phyloP scores from a whole-genome alignment of 2,797 vertebrate genomes.

The Eulemur mongoz region DNA sequence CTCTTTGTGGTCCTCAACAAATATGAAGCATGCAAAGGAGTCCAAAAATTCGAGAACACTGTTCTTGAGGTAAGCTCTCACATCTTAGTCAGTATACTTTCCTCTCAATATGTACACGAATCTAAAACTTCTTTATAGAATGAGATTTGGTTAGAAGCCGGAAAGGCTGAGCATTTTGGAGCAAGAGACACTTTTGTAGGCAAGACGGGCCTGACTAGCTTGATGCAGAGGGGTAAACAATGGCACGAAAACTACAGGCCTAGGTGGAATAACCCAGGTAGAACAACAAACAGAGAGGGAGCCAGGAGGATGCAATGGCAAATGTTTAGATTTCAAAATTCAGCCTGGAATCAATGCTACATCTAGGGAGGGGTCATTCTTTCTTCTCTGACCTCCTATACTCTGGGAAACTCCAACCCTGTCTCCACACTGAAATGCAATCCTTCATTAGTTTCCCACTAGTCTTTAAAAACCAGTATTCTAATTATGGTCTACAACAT shows the following conservation, averaged over 20 bases:
- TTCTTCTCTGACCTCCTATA: not conserved
- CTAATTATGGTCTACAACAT: not conserved
- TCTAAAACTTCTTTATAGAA: not conserved
- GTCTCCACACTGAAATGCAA: not conserved
- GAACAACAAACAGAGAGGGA: not conserved
- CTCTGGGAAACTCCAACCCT: not conserved
- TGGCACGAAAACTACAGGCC: too few species aligned
- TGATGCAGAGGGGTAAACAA: not conserved
- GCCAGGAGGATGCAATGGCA: not conserved
- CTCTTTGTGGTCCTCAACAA: not conserved
- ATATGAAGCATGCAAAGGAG: not conserved
- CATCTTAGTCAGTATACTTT: not conserved
- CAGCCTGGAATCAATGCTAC: not conserved
- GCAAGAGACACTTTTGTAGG: fast-evolving
- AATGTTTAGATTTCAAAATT: not conserved
- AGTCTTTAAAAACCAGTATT: not conserved
- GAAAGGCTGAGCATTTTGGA: not conserved
- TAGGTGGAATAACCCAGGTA: not conserved
- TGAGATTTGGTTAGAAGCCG: not conserved
- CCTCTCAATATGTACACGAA: not conserved
- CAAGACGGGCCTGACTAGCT: not conserved
- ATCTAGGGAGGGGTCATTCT: not conserved
- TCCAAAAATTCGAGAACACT: not conserved
- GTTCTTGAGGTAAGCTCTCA: not conserved
- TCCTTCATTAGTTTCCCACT: not conserved